Base-by-base conservation (phyloP, 2,113 vertebrate genomes). In the Mesembrinibis cayennensis region DNA sequence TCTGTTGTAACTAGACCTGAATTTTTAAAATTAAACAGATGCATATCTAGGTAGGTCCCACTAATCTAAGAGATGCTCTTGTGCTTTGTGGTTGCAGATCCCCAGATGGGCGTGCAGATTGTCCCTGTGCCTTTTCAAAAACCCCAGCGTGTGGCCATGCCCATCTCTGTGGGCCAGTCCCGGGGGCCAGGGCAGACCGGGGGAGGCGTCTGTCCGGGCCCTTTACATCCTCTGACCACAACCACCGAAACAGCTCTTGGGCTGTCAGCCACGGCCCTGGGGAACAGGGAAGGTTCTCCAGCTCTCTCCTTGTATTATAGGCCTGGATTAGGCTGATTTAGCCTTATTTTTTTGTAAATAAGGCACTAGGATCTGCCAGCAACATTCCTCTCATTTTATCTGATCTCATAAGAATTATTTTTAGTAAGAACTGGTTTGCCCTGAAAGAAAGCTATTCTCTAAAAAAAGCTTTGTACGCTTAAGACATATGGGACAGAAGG, bases 321-420 rank as follows among this genome's bases (percentile, higher is more conserved):
- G 70, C 71, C 63, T 65, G 62, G 74, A 63, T 77, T 61, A 85
- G 89, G 95, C 74, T 95, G 81, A 95, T 91, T 72, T 79, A 91
- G 94, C 91, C 92, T 77, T n/a, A 74, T 77, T 78, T 78, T 77
- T 91, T 40, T 77, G 82, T 93, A 95, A 89, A 79, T 86, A 95
- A 96, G 94, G 61, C 82, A 67, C 77, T 49, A 55, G 70, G 56
- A 89, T 92, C 84, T 93, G 81, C 88, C 86, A 89, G 91, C 74
- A 92, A 52, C 78, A 89, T 94, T 97, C 95, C 94, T 97, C 86
- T 81, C 73, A 50, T 82, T 94, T 96, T 87, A 79, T 94, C 93
- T 97, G 93, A 96, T 96, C 87, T 93, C 93, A 89, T 94, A 95
- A 83, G 91, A 89, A 94, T 90, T 97, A 97, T 96, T 97, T 97